Percentiles rank a stretch among this genome's conserved stretches.
These are phyloP conservation scores for Leucosticte australis DNA, from an alignment of 2,113 vertebrate genomes.

Conservation along the genomic window DNA sequence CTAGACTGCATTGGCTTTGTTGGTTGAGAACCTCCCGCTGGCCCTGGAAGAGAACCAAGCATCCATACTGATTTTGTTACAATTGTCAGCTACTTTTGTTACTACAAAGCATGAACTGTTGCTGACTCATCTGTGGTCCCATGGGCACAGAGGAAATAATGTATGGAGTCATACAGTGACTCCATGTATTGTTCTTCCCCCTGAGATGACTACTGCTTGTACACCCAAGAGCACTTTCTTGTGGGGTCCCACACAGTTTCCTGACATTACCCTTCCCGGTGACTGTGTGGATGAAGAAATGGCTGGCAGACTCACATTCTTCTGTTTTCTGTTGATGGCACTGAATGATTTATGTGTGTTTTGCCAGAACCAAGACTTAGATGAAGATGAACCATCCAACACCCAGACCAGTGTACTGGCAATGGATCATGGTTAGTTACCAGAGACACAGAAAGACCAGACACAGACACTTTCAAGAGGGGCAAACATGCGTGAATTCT, in stretches of 20 bases:
- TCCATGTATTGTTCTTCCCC: slow-evolving; percentile 25
- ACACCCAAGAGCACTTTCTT: not conserved
- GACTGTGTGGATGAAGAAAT: not conserved
- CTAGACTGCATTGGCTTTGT: slow-evolving; percentile 64
- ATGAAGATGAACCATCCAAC: not conserved
- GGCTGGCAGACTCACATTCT: not conserved
- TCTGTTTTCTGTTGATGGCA: not conserved
- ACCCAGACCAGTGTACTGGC: not conserved
- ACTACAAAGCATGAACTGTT: slow-evolving; percentile 53
- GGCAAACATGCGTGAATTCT: not conserved
- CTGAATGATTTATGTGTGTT: not conserved
- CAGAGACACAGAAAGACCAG: not conserved
- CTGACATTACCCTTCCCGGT: not conserved
- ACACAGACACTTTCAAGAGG: not conserved
- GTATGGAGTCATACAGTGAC: slow-evolving; percentile 47
- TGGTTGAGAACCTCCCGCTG: slow-evolving; percentile 64
- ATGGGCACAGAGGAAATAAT: slow-evolving; percentile 36
- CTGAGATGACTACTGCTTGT: slow-evolving; percentile 28
- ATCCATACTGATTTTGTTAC: slow-evolving; percentile 65
- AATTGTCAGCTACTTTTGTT: slow-evolving; percentile 66
- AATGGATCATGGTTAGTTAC: not conserved
- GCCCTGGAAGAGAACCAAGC: slow-evolving; percentile 65
- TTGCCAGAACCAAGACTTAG: not conserved
- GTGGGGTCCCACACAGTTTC: slow-evolving; percentile 24
- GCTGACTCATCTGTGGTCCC: slow-evolving; percentile 56